Base-by-base conservation (phyloP, 2,888 invertebrate genomes). In the Eristalis pertinax region DNA sequence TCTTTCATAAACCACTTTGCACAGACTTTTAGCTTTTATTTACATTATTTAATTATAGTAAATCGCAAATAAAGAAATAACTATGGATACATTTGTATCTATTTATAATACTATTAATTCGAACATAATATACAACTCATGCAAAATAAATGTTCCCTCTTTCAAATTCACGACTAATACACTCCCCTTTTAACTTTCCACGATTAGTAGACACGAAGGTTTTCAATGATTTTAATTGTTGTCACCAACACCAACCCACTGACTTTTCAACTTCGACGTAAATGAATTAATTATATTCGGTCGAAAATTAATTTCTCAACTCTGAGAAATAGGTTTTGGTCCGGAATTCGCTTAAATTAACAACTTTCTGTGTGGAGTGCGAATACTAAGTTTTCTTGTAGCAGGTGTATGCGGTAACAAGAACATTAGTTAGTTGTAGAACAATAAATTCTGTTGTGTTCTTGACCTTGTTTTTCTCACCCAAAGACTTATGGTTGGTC, bases 401-500 rank as follows among this genome's bases (percentile, higher is more conserved):
- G 58, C 69, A 75, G 74, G 75, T 80, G 65, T 73, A 68, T 43
- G 60, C 32, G 56, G 60, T 38, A 56, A 35, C 43, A 70, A 35
- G 75, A 74, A 65, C 65, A 65, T 65, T 62, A 38, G 69, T 56
- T 56, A 58, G 70, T 43, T 67, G 70, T 8, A 65, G 65, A 32
- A 73, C 32, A 70, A 80, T 60, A 32, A 65, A 32, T 79, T 67
- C 1, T 13, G 35, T 64, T 64, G 60, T 62, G 75, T 64, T 68
- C 43, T 85, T 77, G 85, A 73, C 81, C 85, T 73, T 69, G 50
- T 70, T 70, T 74, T 78, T 60, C 8, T 11, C 72, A 35, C 22
- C 62, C 26, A 41, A 65, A 62, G 69, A 79, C 74, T 65, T 74
- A 84, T 84, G 74, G 74, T 62, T 62, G 74, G 74, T 65, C 76